Base-by-base conservation (phyloP, 2,797 vertebrate genomes). In the Takifugu ocellatus region DNA sequence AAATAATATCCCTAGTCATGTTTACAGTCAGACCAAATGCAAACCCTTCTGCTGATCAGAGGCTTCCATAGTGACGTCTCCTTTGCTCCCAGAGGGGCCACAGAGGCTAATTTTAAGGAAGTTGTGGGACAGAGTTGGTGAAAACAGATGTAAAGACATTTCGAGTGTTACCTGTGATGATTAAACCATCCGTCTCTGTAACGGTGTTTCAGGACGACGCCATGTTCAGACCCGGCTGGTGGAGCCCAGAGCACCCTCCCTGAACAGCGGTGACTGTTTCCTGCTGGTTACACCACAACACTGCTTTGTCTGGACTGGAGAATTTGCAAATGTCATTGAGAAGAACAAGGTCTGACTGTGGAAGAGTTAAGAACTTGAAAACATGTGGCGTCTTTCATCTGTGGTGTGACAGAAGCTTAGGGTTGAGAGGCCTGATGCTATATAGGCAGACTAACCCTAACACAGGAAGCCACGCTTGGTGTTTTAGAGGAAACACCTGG, bases 261-360 rank as follows among this genome's bases (percentile, higher is more conserved):
- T 99, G 69, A 99, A 97, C 90, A 98, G 95, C 0, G 97, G 97
- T 15, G 97, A 99, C 88, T 96, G 95, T 80, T 99, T 98, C 90
- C 92, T 99, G 54, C 75, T 98, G 73, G 89, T 99, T 59, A 93
- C 94, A 0, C 91, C 94, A 1, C 94, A 94, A 61, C 85, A 90
- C 74, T 99, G 97, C 84, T 92, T 96, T 63, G 88, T 96, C 63
- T 99, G 97, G 97, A 88, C 93, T 0, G 97, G 97, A 82, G 96
- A 99, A 85, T 99, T 98, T 77, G 91, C 96, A n/a, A 99, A 99
- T 29, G 94, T 98, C 85, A 98, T 99, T 9, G 97, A 99, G 84
- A 96, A 92, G 83, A 94, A 96, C 0, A 99, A 98, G 93, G 97
- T 96, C 72, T 81, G 90, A 78, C 0, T 6, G 6, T 10, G 1